These are phyloP conservation scores for Danaus plexippus DNA, from an alignment of 1,140 invertebrate species.

Conservation along the genomic window DNA sequence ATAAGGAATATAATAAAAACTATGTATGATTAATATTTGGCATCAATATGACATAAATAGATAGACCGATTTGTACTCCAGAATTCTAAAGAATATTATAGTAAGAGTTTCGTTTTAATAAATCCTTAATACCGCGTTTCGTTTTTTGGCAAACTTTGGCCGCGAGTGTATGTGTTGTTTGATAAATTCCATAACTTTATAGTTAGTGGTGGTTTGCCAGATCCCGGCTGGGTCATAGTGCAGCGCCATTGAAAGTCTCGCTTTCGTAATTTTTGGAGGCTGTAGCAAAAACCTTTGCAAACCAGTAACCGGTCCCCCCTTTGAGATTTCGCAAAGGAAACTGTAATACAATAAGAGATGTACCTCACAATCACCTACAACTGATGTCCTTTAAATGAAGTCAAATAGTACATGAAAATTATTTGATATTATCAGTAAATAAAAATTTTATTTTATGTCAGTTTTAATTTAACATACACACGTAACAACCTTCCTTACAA, in stretches of 20 bases:
- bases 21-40: too few species aligned
- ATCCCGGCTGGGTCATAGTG: slow-evolving; percentile 37
- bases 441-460: too few species aligned
- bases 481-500: too few species aligned
- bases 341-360: slow-evolving; percentile 27
- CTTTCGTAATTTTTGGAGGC: slow-evolving; percentile 25
- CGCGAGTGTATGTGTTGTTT: slow-evolving; percentile 34
- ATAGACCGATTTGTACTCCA: too few species aligned
- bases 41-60: too few species aligned
- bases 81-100: background rate
- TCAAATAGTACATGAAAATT: too few species aligned
- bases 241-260: slow-evolving; percentile 37
- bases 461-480: too few species aligned
- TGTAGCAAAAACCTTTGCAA: slow-evolving; percentile 42
- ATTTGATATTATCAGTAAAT: too few species aligned
- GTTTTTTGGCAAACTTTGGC: slow-evolving; percentile 28
- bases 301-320: slow-evolving; percentile 39
- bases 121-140: slow-evolving; percentile 25
- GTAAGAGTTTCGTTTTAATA: slow-evolving; percentile 13
- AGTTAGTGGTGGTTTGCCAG: slow-evolving; percentile 24
- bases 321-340: slow-evolving; percentile 39
- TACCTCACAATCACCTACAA: too few species aligned
- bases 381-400: too few species aligned
- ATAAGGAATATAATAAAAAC: slow-evolving; percentile 5
- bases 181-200: slow-evolving; percentile 26